Evolutionary conservation across 2,797 vertebrate genomes (phyloP), one percentile per base, ranked within the genome.

Genomic region (Sebastes iracundus): DNA sequence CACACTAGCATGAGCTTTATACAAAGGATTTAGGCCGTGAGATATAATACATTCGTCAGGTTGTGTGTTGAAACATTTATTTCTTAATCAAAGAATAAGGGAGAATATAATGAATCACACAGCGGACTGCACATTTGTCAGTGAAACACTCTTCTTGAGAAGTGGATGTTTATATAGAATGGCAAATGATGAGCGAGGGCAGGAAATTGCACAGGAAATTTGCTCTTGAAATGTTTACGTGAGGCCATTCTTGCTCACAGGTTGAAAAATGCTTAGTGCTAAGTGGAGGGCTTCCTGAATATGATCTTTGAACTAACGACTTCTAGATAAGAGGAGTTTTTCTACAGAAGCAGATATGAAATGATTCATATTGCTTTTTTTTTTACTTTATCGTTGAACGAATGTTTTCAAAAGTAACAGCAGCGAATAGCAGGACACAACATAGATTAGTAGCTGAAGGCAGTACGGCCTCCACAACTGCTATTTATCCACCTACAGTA

Each of bases 151-250:
- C 49, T 73, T 25, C 49, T 73, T 4, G 23, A 67, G 49, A 76
- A 46, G 22, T 64, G 38, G 23, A 20, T 80, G 75, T 89, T 91
- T 86, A 86, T 6, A 10, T 35, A 6, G 55, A 79, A 35, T 5
- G 1, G 7, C 32, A 13, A 13, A 42, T 68, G 72, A 83, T 49
- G 64, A 76, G 10, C 1, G 23, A 73, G 16, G 46, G 30, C 61
- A 86, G 85, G 91, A 92, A 88, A 88, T 83, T 61, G 71, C 66
- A 49, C 23, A 75, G 90, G 87, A 90, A 83, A 90, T 86, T 72
- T 61, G 55, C 67, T 30, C 25, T 58, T 30, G 59, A 82, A 85
- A 74, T 88, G 72, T 93, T 91, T 91, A 88, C 16, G 16, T 5
- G 7, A 20, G 7, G 46, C 18, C 68, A 70, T 77, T 88, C 77